These are phyloP conservation scores for Aldabrachelys gigantea DNA, from an alignment of 2,113 vertebrate species.

Conservation along the genomic window DNA sequence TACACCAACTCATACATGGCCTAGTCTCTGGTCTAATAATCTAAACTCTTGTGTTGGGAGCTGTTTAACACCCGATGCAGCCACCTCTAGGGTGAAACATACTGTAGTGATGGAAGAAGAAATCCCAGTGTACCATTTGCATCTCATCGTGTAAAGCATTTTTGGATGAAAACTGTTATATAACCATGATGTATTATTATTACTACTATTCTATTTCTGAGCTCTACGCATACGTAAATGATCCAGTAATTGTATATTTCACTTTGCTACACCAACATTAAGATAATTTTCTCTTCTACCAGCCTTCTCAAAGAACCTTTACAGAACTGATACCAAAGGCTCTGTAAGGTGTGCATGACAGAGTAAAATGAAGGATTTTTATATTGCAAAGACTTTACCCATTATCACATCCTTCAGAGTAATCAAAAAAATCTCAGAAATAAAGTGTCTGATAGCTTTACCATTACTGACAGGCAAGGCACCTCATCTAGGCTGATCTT, in stretches of 20 bases:
- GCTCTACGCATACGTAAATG: neutral
- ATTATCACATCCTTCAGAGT: neutral
- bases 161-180: neutral
- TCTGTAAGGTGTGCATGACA: neutral
- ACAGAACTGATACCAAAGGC: neutral
- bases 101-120: neutral
- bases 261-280: neutral
- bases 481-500: neutral
- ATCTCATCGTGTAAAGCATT: neutral
- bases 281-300: neutral
- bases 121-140: neutral
- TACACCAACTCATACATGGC: neutral
- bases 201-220: neutral
- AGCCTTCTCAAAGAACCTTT: neutral
- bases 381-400: neutral
- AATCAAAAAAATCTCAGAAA: neutral
- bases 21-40: neutral
- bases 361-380: neutral
- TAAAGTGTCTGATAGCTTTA: neutral
- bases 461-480: neutral
- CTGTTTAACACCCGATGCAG: neutral
- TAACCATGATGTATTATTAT: neutral
- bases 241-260: neutral
- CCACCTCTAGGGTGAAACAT: neutral
- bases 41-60: neutral